Evolutionary conservation across 2,888 invertebrate genomes (phyloP).

Genomic region (Eristalis tenax): DNA sequence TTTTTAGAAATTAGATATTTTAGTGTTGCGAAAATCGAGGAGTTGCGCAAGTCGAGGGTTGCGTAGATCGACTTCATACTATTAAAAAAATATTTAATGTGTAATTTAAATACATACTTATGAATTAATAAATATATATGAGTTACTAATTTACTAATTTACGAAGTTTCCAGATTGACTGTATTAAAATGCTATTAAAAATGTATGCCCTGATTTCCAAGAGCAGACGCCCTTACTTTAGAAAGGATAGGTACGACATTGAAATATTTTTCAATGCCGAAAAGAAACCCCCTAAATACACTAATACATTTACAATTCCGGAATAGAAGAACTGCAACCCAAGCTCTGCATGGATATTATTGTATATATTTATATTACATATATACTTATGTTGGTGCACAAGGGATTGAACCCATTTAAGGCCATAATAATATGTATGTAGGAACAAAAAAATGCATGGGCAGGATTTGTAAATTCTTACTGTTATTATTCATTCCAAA

Average conservation of each 20-base stretch:
- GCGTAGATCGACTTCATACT: neutral
- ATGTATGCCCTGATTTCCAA: neutral
- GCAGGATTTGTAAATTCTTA: too few species aligned
- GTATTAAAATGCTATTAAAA: constrained; percentile 18
- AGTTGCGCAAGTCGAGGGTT: constrained; percentile 26
- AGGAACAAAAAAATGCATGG: too few species aligned
- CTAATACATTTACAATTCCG: neutral
- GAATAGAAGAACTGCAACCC: constrained; percentile 30
- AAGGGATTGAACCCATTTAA: too few species aligned
- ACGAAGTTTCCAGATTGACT: too few species aligned
- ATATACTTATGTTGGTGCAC: too few species aligned
- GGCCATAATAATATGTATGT: too few species aligned
- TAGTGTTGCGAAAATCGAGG: constrained; percentile 42
- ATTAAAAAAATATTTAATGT: too few species aligned
- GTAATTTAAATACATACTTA: too few species aligned
- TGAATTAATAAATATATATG: too few species aligned
- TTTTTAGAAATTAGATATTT: neutral
- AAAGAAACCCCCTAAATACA: constrained; percentile 43
- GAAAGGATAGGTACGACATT: constrained; percentile 71
- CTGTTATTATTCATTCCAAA: too few species aligned
- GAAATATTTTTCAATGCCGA: constrained; percentile 70
- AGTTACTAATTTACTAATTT: too few species aligned
- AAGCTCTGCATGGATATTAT: constrained; percentile 12
- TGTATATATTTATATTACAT: too few species aligned
- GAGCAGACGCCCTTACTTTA: constrained; percentile 66